phyloP scores from a whole-genome alignment of 1,140 invertebrate genomes.

The Atta cephalotes region DNA sequence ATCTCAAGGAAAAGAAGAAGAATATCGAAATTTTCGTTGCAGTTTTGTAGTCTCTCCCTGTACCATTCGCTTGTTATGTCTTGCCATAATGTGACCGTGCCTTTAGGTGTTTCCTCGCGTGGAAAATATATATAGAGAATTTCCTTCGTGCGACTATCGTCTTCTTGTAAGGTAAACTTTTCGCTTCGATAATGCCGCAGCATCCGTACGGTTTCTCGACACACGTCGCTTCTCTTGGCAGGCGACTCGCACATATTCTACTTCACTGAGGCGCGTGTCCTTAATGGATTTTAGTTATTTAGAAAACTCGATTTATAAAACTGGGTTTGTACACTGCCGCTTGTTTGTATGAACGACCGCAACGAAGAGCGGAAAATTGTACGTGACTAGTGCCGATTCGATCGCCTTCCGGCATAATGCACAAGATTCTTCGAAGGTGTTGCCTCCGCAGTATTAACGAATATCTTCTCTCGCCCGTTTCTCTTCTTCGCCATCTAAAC shows the following conservation, averaged over 20 bases:
- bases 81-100: constrained; percentile 35
- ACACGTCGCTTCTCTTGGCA: neutral
- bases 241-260: neutral
- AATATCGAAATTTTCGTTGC: constrained; percentile 52
- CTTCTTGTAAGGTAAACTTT: constrained; percentile 42
- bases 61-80: constrained; percentile 42
- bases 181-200: constrained; percentile 27
- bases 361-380: constrained; percentile 12
- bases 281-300: constrained; percentile 65
- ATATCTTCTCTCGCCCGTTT: constrained; percentile 18
- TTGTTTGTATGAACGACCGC: constrained; percentile 11
- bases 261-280: neutral
- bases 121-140: constrained; percentile 56
- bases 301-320: constrained; percentile 42
- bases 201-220: neutral
- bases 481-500: constrained; percentile 16
- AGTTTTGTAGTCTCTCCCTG: neutral
- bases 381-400: constrained; percentile 54
- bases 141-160: constrained; percentile 38
- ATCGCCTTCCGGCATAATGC: constrained; percentile 13
- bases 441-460: constrained; percentile 43
- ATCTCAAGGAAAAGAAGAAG: neutral
- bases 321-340: neutral
- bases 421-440: constrained; percentile 36
- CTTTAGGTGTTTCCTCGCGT: constrained; percentile 49